Evolutionary conservation across 2,888 invertebrate species (phyloP).

Genomic region (Synanthedon myopaeformis): DNA sequence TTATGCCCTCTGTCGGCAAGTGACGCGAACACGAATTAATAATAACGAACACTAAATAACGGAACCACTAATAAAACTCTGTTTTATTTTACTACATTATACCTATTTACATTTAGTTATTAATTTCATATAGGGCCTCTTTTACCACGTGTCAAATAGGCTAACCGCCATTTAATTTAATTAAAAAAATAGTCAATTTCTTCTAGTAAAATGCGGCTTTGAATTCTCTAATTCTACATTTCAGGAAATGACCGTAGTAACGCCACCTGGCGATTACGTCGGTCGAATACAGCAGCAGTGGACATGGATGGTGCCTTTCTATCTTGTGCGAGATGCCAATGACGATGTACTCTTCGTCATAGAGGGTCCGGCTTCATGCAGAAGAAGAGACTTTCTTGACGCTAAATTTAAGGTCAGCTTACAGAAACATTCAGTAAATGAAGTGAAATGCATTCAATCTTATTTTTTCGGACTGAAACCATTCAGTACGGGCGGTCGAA

Average conservation of each 20-base stretch:
- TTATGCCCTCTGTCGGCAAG: not conserved
- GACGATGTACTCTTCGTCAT: constrained; percentile 76
- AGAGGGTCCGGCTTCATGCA: constrained; percentile 75
- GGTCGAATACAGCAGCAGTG: constrained; percentile 79
- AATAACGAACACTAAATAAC: too few species aligned
- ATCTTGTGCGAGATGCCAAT: constrained; percentile 74
- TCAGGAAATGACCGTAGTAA: constrained; percentile 77
- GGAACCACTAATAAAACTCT: too few species aligned
- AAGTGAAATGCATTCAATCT: too few species aligned
- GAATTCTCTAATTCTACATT: constrained; percentile 9
- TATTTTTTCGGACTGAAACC: too few species aligned
- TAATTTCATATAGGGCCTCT: too few species aligned
- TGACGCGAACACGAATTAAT: not conserved
- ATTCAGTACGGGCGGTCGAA: too few species aligned
- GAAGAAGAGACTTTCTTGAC: constrained; percentile 37
- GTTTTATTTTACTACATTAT: too few species aligned
- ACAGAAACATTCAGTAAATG: not conserved
- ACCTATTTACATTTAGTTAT: too few species aligned
- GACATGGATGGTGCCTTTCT: constrained; percentile 75
- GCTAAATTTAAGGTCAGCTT: constrained; percentile 46
- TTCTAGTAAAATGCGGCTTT: too few species aligned
- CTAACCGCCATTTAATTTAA: too few species aligned
- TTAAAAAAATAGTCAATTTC: too few species aligned
- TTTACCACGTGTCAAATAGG: too few species aligned
- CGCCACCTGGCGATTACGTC: constrained; percentile 76